phyloP scores from a whole-genome alignment of 1,140 invertebrate genomes.

The Dryas iulia region DNA sequence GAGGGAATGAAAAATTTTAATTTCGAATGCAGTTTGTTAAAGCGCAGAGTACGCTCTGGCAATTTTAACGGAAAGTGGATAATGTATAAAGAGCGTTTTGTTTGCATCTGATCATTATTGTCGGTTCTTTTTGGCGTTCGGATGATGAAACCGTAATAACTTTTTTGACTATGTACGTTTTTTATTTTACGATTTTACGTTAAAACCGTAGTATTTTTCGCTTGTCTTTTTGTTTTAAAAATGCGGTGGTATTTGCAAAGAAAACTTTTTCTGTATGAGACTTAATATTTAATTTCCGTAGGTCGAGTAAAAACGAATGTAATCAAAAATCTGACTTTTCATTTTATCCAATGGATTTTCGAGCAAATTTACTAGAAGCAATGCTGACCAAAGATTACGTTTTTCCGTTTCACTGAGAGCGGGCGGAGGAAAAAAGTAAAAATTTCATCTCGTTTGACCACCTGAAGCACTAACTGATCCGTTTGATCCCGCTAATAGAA shows the following conservation, averaged over 20 bases:
- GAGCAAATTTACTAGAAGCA: slow-evolving; percentile 18
- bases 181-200: slow-evolving; percentile 3
- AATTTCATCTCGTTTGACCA: slow-evolving; percentile 25
- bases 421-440: slow-evolving; percentile 22
- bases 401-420: slow-evolving; percentile 28
- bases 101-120: slow-evolving; percentile 49
- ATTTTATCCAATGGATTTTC: slow-evolving; percentile 19
- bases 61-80: slow-evolving; percentile 64
- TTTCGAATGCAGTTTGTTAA: slow-evolving; percentile 79
- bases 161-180: slow-evolving; percentile 13
- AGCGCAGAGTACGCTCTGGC: slow-evolving; percentile 65
- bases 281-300: not conserved
- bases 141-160: slow-evolving; percentile 22
- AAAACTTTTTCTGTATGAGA: not conserved
- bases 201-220: not conserved
- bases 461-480: slow-evolving; percentile 26
- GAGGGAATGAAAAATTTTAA: slow-evolving; percentile 75
- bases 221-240: not conserved
- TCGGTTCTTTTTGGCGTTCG: slow-evolving; percentile 29
- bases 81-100: slow-evolving; percentile 71
- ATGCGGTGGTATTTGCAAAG: not conserved
- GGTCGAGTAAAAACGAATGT: not conserved
- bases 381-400: slow-evolving; percentile 33
- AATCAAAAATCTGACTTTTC: slow-evolving; percentile 1
- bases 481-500: slow-evolving; percentile 29